Evolutionary conservation across 2,888 invertebrate species (phyloP).

Genomic region (Xestia ashworthii): DNA sequence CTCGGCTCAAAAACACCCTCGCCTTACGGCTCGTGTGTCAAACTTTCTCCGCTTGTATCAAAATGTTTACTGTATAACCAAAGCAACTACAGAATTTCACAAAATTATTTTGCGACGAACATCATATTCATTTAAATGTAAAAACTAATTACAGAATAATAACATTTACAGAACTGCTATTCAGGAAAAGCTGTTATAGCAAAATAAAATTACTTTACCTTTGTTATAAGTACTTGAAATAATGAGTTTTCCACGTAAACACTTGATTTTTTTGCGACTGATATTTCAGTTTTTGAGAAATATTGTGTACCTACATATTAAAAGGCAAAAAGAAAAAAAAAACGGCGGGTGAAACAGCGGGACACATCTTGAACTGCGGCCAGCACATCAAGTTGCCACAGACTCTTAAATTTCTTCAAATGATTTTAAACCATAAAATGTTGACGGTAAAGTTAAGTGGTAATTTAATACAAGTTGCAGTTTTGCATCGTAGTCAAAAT

Average conservation of each 20-base stretch:
- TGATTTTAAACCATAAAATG: no score
- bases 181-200: slow-evolving; percentile 9
- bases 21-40: no score
- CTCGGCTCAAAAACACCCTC: no score
- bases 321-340: neutral
- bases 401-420: no score
- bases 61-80: no score
- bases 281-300: neutral
- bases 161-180: slow-evolving; percentile 7
- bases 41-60: no score
- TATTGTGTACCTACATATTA: no score
- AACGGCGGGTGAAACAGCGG: neutral
- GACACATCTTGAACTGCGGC: neutral
- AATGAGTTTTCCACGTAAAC: slow-evolving; percentile 22
- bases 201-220: slow-evolving; percentile 27
- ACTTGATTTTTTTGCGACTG: neutral
- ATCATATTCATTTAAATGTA: neutral
- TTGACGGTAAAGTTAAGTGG: no score
- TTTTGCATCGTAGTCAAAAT: no score
- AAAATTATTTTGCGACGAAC: neutral
- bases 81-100: no score
- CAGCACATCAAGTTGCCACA: no score
- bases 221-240: neutral
- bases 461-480: no score
- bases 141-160: slow-evolving; percentile 36